These are phyloP conservation scores for Drosophila nikananu DNA, from an alignment of 1,140 invertebrate species.

Conservation along the genomic window DNA sequence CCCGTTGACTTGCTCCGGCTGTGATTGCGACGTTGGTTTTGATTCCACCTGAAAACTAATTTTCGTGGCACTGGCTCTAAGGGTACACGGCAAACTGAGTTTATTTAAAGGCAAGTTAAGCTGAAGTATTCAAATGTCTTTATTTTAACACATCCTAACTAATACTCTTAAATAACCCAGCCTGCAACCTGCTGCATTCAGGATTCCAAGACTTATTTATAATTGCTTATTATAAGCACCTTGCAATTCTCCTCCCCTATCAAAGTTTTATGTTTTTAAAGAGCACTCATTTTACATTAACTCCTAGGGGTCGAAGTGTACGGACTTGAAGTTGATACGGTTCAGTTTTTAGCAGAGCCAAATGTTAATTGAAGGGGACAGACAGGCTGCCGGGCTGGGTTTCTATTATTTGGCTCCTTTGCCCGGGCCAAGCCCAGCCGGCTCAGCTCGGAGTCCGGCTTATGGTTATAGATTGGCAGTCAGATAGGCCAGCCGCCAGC, in stretches of 20 bases:
- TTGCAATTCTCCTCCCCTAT: too few species aligned
- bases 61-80: conserved; percentile 25
- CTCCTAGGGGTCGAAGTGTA: background rate
- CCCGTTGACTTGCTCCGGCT: conserved; percentile 28
- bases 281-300: background rate
- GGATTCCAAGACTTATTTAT: background rate
- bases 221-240: too few species aligned
- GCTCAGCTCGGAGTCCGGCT: conserved; percentile 26
- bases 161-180: background rate
- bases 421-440: conserved; percentile 20
- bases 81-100: conserved; percentile 22
- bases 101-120: background rate
- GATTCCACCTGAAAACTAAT: conserved; percentile 53
- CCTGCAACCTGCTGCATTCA: background rate
- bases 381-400: background rate
- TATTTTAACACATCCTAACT: background rate
- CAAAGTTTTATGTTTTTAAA: background rate
- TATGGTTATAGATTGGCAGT: conserved; percentile 62
- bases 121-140: background rate
- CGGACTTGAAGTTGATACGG: background rate
- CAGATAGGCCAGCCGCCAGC: conserved; percentile 30
- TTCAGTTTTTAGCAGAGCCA: conserved; percentile 48
- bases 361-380: conserved; percentile 70
- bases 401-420: conserved; percentile 54
- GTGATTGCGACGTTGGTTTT: conserved; percentile 29